Evolutionary conservation across 2,888 invertebrate genomes (phyloP), one percentile per base, ranked within the genome.

Genomic region (Drosophila phalerata): DNA sequence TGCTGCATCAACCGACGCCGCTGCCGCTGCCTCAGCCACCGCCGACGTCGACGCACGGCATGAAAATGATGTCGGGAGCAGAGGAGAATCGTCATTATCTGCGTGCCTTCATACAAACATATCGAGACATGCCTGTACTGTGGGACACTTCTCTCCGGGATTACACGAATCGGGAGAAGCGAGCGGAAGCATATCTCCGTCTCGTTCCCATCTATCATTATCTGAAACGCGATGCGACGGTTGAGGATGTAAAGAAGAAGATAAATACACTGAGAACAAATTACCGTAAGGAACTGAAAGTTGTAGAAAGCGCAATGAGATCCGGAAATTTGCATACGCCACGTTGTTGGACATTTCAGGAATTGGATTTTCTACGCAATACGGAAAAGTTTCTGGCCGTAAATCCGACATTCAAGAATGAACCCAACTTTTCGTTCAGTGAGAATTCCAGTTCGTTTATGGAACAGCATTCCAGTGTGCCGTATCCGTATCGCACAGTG

Each of bases 231-330:
- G 91, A 92, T 63, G 92, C 91, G n/a, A 92, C 91, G 15, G 85
- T 92, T 0, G 91, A 91, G 63, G 92, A 92, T 65, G 91, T 92
- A 1, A 92, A 92, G 61, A 92, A 92, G 63, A 92, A 92, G 70
- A 92, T 92, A 32, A 92, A 92, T 61, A 92, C 92, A 0, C 68
- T 92, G 70, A 84, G 91, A 9, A 92, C 92, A 3, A 92, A 92
- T 28, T 92, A 92, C 32, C 91, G 91, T 28, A 92, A 92, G 64
- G 91, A 92, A 43, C 70, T 92, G 3, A 92, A 90, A 56, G 89
- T 91, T 0, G 90, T 91, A 15, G 91, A 91, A 71, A 85, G 85
- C 25, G 90, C 91, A 0, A 83, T 91, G 52, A 79, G 90, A 2
- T 72, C 90, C 10, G 91, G 91, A 0, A 86, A 58, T 4, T 62